A percentile compares a stretch with the other conserved stretches of the same genome.
Evolutionary conservation across 2,888 invertebrate species (phyloP).

Genomic region (Phyto melanocephala): DNA sequence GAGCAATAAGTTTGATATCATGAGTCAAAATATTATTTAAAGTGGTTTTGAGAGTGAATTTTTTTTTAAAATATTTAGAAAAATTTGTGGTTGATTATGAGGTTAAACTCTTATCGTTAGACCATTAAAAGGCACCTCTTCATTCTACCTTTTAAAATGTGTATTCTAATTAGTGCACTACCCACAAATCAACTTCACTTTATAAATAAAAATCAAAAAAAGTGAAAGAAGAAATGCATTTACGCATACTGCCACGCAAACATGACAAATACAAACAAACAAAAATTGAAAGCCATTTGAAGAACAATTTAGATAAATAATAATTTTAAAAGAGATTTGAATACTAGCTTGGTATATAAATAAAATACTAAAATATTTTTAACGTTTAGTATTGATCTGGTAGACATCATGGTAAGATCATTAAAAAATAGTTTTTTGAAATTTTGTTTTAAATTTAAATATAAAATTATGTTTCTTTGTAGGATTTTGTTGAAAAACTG

Average conservation of each 20-base stretch:
- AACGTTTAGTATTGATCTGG: constrained; percentile 37
- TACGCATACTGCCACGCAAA: background rate
- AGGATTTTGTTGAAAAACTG: constrained; percentile 25
- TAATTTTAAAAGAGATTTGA: constrained; percentile 6
- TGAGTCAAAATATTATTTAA: constrained; percentile 18
- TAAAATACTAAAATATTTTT: constrained; percentile 22
- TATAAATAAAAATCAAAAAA: constrained; percentile 1
- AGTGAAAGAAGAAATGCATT: constrained; percentile 8
- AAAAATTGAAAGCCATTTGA: constrained; percentile 35
- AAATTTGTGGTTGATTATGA: background rate
- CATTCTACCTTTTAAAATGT: constrained; percentile 10
- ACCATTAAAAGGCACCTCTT: constrained; percentile 33
- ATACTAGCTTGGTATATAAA: constrained; percentile 45
- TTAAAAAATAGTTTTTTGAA: background rate
- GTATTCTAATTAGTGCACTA: constrained; percentile 44
- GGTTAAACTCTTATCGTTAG: constrained; percentile 54
- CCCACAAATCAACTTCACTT: background rate
- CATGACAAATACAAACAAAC: background rate
- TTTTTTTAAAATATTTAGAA: constrained; percentile 5
- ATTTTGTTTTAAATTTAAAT: background rate
- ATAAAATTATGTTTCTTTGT: background rate
- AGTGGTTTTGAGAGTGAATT: constrained; percentile 11
- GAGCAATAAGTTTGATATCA: too few species aligned
- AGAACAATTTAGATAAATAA: background rate
- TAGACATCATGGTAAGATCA: constrained; percentile 55